A percentile compares a stretch with the other conserved stretches of the same genome.
Evolutionary conservation across 2,113 vertebrate genomes (phyloP).

Genomic region (Brachypodius melanocephalos): DNA sequence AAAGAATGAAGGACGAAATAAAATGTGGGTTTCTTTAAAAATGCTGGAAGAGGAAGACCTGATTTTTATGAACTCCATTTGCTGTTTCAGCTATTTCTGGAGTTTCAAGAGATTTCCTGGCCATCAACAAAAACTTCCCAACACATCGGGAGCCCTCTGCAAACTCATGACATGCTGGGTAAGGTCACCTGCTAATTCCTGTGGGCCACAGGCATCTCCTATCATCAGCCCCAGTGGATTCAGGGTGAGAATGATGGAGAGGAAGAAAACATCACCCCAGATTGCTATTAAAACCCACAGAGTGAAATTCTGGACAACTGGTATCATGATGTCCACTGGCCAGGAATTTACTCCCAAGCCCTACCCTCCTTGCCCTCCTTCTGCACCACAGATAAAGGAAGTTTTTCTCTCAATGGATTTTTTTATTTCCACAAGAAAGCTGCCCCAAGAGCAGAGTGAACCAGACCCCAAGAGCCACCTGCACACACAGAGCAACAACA

Average conservation of each 20-base stretch:
- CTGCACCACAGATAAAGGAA: neutral
- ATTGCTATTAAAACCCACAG: neutral
- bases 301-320: neutral
- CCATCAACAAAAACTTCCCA: conserved; percentile 4
- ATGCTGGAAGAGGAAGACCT: conserved; percentile 42
- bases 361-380: neutral
- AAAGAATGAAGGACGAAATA: conserved; percentile 8
- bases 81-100: neutral
- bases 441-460: neutral
- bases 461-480: neutral
- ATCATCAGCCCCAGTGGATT: neutral
- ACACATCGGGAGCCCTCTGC: neutral
- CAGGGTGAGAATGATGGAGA: neutral
- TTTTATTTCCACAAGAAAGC: neutral
- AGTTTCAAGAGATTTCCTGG: neutral
- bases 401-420: neutral
- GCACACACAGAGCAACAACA: fast-evolving
- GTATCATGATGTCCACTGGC: neutral
- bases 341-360: neutral
- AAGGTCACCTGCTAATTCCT: neutral
- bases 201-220: neutral
- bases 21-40: conserved; percentile 25
- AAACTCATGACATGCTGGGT: neutral
- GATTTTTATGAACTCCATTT: conserved; percentile 3
- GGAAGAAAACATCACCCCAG: neutral